Conservation (phyloP, 2,888 invertebrate species). For the Dryadula phaetusa region DNA sequence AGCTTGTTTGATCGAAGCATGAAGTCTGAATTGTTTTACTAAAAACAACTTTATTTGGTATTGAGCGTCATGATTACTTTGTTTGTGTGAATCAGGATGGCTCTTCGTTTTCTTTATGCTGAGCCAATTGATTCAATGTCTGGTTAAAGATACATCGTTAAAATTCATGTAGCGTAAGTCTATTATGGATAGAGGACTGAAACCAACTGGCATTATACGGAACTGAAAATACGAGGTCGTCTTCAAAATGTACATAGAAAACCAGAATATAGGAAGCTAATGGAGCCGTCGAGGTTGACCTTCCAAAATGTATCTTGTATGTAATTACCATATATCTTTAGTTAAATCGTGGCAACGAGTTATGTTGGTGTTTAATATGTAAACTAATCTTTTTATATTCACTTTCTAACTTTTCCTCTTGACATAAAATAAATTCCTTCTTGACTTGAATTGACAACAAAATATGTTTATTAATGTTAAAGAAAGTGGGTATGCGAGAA, state of each 20-base stretch:
- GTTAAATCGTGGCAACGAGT: neutral
- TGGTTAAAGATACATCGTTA: constrained; percentile 22
- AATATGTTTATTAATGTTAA: constrained; percentile 35
- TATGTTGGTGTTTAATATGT: neutral
- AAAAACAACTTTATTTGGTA: neutral
- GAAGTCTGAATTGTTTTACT: neutral
- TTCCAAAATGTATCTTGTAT: constrained; percentile 56
- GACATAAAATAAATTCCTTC: constrained; percentile 13
- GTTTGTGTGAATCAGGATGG: constrained; percentile 1
- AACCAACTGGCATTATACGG: constrained; percentile 47
- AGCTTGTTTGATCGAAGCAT: constrained; percentile 12
- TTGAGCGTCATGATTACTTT: neutral
- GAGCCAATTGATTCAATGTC: neutral
- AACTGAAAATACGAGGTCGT: constrained; percentile 55
- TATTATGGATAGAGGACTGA: constrained; percentile 29
- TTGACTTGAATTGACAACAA: constrained; percentile 33
- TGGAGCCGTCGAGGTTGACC: constrained; percentile 55
- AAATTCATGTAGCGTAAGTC: constrained; percentile 33
- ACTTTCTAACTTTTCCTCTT: constrained; percentile 26
- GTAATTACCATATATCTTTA: constrained; percentile 12
- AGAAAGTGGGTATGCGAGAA: constrained; percentile 56
- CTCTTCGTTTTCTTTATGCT: neutral
- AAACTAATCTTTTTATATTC: neutral
- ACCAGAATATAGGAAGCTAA: constrained; percentile 63
- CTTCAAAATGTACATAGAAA: constrained; percentile 57